A percentile compares a stretch with the other conserved stretches of the same genome.
These are phyloP conservation scores for Hylaeus anthracinus DNA, from an alignment of 1,140 invertebrate species.

Conservation along the genomic window DNA sequence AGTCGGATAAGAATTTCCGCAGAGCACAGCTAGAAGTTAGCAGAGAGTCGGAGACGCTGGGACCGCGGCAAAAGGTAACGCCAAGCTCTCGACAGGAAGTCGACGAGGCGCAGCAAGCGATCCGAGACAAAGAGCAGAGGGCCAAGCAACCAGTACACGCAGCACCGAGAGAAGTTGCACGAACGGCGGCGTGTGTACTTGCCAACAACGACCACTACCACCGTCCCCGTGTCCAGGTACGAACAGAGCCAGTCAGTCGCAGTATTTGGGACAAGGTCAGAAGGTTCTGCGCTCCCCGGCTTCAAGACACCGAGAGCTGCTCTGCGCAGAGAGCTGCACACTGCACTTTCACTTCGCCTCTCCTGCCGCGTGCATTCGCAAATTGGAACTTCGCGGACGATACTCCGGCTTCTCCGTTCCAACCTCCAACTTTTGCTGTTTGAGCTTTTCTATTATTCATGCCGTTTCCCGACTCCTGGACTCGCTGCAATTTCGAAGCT, in stretches of 20 bases:
- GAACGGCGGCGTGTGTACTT: neutral
- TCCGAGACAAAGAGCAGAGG: constrained; percentile 58
- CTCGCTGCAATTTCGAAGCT: too few species aligned
- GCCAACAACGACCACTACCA: neutral
- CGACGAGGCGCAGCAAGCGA: constrained; percentile 39
- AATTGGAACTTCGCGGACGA: constrained; percentile 61
- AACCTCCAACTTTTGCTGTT: neutral
- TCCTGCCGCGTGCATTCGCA: constrained; percentile 70
- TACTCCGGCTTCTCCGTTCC: constrained; percentile 34
- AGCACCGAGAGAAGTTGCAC: constrained; percentile 14
- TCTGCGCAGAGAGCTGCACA: constrained; percentile 39
- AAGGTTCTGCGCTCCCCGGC: constrained; percentile 69
- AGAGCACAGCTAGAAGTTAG: neutral
- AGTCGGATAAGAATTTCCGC: too few species aligned
- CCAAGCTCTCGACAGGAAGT: constrained; percentile 46
- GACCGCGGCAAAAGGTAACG: constrained; percentile 11
- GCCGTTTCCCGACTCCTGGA: too few species aligned
- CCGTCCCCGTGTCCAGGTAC: constrained; percentile 47
- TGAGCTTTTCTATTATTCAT: too few species aligned
- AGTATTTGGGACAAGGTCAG: constrained; percentile 82
- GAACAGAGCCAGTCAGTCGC: constrained; percentile 58
- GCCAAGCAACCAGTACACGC: constrained; percentile 25
- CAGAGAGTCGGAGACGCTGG: constrained; percentile 22
- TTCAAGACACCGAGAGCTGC: constrained; percentile 71
- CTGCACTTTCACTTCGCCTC: constrained; percentile 78